These are phyloP conservation scores for Drosophila mayaguana DNA, from an alignment of 2,888 invertebrate genomes.

Conservation along the genomic window DNA sequence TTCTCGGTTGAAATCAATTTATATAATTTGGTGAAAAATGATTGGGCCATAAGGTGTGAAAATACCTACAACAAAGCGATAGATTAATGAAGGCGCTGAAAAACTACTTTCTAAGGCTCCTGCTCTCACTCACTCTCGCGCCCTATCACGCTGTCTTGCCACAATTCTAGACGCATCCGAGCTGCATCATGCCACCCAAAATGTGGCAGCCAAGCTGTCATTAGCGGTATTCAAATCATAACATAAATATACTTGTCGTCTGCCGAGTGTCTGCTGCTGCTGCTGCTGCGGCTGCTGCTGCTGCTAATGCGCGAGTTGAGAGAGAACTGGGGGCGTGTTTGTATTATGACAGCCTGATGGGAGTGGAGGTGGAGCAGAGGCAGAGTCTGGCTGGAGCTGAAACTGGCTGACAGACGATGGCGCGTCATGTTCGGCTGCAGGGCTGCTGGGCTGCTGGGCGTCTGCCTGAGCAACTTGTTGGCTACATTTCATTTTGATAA, in stretches of 20 bases:
- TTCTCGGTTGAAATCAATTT: constrained; percentile 55
- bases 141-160: not conserved
- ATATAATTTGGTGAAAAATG: constrained; percentile 53
- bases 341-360: constrained; percentile 52
- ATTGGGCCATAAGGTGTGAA: constrained; percentile 69
- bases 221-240: constrained; percentile 82
- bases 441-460: constrained; percentile 4
- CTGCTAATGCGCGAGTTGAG: constrained; percentile 20
- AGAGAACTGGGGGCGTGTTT: constrained; percentile 28
- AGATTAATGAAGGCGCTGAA: constrained; percentile 67
- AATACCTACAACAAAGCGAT: constrained; percentile 69
- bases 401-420: constrained; percentile 28
- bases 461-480: constrained; percentile 64
- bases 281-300: constrained; percentile 5
- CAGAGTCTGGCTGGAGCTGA: not conserved
- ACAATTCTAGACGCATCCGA: constrained; percentile 6
- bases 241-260: constrained; percentile 84
- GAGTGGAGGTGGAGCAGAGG: not conserved
- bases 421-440: constrained; percentile 13
- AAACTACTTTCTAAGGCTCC: constrained; percentile 8
- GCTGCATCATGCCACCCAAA: constrained; percentile 43
- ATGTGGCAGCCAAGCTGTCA: constrained; percentile 65
- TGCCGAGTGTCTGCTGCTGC: constrained; percentile 47
- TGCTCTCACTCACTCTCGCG: not conserved
- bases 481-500: constrained; percentile 79